phyloP scores from a whole-genome alignment of 2,888 invertebrate species.

The Drosophila setosimentum region DNA sequence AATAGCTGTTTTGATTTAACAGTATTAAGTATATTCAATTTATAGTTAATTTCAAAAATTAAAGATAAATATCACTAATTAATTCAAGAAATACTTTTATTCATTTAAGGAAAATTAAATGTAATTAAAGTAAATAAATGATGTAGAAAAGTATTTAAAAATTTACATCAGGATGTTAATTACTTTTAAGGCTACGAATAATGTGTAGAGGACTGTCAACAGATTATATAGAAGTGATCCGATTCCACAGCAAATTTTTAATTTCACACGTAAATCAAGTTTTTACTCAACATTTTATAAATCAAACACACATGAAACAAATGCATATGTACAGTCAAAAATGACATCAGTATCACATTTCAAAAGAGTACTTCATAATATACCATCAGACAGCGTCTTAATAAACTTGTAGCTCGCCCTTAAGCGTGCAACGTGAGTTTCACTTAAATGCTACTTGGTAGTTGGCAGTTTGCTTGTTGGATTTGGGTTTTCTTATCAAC shows the following conservation, averaged over 20 bases:
- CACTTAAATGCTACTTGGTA: background rate
- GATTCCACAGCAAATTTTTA: background rate
- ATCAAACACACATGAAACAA: too few species aligned
- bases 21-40: background rate
- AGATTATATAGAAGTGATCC: background rate
- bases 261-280: background rate
- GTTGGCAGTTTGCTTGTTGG: slow-evolving; percentile 12
- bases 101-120: background rate
- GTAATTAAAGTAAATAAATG: background rate
- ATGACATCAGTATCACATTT: background rate
- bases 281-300: background rate
- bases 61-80: background rate
- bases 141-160: background rate
- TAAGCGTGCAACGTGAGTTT: background rate
- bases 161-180: background rate
- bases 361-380: too few species aligned
- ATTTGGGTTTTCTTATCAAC: slow-evolving; percentile 29
- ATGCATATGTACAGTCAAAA: background rate
- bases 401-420: slow-evolving; percentile 1
- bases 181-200: background rate
- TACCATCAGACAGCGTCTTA: background rate
- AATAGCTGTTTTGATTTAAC: background rate
- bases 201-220: background rate
- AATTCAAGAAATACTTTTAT: background rate
- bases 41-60: background rate